Percentiles rank a stretch among this genome's conserved stretches.
Conservation (phyloP, 2,888 invertebrate genomes). For the Cosmopolites sordidus region DNA sequence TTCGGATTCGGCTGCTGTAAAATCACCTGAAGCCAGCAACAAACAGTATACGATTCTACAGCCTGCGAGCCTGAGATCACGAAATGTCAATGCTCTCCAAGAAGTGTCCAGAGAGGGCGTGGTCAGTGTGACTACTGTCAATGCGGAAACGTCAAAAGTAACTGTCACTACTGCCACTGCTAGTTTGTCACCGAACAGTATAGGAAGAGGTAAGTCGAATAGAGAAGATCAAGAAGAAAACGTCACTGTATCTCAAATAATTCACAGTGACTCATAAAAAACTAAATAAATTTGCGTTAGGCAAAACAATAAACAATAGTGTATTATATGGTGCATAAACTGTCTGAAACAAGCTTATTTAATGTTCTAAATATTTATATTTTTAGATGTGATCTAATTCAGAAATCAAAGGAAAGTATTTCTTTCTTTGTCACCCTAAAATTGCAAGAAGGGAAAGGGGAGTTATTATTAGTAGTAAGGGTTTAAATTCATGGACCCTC, state of each 20-base stretch:
- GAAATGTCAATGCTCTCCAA: constrained; percentile 66
- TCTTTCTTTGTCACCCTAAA: no score
- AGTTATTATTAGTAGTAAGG: constrained; percentile 26
- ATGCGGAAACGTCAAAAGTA: constrained; percentile 18
- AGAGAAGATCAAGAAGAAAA: no score
- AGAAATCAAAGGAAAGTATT: no score
- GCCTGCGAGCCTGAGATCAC: constrained; percentile 75
- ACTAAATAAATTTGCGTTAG: no score
- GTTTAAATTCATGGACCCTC: constrained; percentile 29
- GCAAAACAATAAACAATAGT: no score
- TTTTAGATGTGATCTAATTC: no score
- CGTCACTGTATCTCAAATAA: no score
- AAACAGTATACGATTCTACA: constrained; percentile 87
- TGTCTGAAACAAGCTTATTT: no score
- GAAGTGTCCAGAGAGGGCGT: constrained; percentile 65
- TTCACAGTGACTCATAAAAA: no score
- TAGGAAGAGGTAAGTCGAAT: constrained; percentile 71
- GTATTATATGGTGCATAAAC: no score
- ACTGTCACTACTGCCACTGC: constrained; percentile 41
- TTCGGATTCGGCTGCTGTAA: constrained; percentile 37
- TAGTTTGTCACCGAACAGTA: constrained; percentile 70
- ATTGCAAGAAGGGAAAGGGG: constrained; percentile 27
- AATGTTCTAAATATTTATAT: no score
- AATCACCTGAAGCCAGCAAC: constrained; percentile 52
- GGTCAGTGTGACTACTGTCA: constrained; percentile 52